Evolutionary conservation across 2,113 vertebrate species (phyloP), one percentile per base, ranked within the genome.

Genomic region (Thymallus thymallus): DNA sequence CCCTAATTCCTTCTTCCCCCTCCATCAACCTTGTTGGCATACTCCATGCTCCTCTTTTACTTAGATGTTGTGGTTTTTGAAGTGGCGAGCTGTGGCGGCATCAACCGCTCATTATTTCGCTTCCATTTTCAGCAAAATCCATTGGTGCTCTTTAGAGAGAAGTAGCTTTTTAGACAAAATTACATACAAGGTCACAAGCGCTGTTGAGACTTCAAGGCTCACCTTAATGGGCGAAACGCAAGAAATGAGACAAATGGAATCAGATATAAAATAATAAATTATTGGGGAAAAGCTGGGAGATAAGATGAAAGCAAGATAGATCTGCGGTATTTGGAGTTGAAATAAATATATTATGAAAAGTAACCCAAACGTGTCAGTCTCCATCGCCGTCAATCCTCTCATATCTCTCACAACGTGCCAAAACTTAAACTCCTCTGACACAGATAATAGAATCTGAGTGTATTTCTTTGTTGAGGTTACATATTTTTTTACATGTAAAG

Each of bases 91-190:
- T 0, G 62, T 9, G 65, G 74, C 82, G 32, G 74, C 0, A 60
- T 73, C 12, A 75, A 80, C 81, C 16, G 78, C 83, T 88, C 24
- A 76, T 88, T 86, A 86, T 86, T 88, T 80, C 1, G 30, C 76
- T 62, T 77, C 66, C 64, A 73, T 85, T 85, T 84, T 87, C 84
- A 77, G 78, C 55, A 56, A 83, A 80, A 80, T 85, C 77, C 80
- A 51, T 73, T 35, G 72, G 69, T 64, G 78, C 74, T 73, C 74
- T 84, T 82, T 86, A 62, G 68, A 84, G 79, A 58, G 32, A 84
- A 73, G 79, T 67, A 63, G 69, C 60, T 3, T 81, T 85, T 68
- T 66, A 72, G 73, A 84, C 85, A 72, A 82, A 80, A 86, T 85
- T 77, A 81, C 75, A 76, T 69, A 76, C 72, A 85, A 85, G 81